These are phyloP conservation scores for Botia almorhae DNA, from an alignment of 2,797 vertebrate genomes.

Conservation along the genomic window DNA sequence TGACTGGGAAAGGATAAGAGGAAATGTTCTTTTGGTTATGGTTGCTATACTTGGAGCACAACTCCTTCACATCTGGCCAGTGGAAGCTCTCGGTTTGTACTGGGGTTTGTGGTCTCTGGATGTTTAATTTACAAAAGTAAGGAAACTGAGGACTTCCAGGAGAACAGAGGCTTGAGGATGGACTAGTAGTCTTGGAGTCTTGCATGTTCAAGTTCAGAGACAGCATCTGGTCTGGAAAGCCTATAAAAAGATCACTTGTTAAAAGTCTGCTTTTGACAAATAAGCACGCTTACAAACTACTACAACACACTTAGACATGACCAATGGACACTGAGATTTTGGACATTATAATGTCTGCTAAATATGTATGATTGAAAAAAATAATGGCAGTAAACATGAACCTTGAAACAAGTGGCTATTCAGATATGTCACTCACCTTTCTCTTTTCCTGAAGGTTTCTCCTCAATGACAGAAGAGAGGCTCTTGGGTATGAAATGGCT, in stretches of 20 bases:
- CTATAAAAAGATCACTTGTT: constrained; percentile 68
- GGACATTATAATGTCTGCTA: too few species aligned
- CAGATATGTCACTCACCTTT: constrained; percentile 68
- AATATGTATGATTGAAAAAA: neutral
- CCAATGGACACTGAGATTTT: neutral
- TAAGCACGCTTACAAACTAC: neutral
- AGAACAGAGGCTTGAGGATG: constrained; percentile 63
- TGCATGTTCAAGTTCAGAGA: constrained; percentile 67
- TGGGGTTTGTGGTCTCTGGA: constrained; percentile 78
- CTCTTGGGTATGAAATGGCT: constrained; percentile 65
- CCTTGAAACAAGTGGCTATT: neutral
- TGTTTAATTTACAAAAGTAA: constrained; percentile 50
- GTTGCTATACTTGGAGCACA: constrained; percentile 83
- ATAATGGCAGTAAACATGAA: neutral
- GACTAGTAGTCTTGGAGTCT: constrained; percentile 73
- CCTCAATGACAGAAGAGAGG: constrained; percentile 72
- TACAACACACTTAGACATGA: neutral
- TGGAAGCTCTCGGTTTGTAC: constrained; percentile 77
- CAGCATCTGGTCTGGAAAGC: constrained; percentile 72
- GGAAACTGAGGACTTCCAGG: constrained; percentile 66
- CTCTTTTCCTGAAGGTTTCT: constrained; percentile 67
- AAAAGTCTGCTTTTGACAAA: constrained; percentile 25
- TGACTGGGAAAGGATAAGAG: constrained; percentile 53
- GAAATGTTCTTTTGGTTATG: constrained; percentile 7
- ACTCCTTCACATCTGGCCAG: constrained; percentile 91